A percentile compares a stretch with the other conserved stretches of the same genome.
Conservation (phyloP, 2,797 vertebrate species). For the Halcyon chelicuti region DNA sequence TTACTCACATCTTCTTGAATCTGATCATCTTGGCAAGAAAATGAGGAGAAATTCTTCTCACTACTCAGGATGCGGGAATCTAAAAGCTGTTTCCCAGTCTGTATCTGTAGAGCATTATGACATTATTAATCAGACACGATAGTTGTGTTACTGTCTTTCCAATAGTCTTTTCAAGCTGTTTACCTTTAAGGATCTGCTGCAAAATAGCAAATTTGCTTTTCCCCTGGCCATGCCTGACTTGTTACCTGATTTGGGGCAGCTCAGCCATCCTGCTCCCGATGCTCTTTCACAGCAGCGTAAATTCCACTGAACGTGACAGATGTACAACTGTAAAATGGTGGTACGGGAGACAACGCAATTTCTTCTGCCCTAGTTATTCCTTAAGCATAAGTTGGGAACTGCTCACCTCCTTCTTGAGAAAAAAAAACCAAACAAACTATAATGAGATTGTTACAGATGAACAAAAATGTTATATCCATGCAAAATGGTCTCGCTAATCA, state of each 20-base stretch:
- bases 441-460: conserved; percentile 52
- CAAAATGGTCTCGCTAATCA: conserved; percentile 61
- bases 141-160: background rate
- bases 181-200: background rate
- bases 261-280: background rate
- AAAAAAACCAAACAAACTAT: background rate
- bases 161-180: background rate
- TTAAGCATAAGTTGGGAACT: background rate
- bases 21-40: background rate
- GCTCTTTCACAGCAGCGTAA: background rate
- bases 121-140: background rate
- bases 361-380: conserved; percentile 40
- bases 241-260: background rate
- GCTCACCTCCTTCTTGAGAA: background rate
- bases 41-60: background rate
- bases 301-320: background rate
- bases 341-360: background rate
- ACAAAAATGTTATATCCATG: conserved; percentile 46
- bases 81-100: background rate
- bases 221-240: background rate
- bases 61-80: background rate
- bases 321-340: background rate
- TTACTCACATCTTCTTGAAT: background rate
- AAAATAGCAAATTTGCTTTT: background rate
- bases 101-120: background rate